Evolutionary conservation across 2,113 vertebrate genomes (phyloP).

Genomic region (Siniperca chuatsi): DNA sequence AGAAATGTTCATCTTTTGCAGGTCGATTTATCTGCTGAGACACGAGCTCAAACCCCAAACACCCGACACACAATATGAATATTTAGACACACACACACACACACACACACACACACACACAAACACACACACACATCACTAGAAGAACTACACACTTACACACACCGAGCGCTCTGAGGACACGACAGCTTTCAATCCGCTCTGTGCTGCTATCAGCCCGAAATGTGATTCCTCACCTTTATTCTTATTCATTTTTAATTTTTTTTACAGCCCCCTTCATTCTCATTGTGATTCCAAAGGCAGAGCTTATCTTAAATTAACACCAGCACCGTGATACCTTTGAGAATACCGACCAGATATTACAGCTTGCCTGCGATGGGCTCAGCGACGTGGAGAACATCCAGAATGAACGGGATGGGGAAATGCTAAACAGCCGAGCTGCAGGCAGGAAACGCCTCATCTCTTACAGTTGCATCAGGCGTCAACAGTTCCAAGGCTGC

Average conservation of each 20-base stretch:
- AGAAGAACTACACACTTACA: constrained; percentile 19
- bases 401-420: constrained; percentile 25
- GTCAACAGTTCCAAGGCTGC: neutral
- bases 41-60: constrained; percentile 30
- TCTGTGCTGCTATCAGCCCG: constrained; percentile 46
- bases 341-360: constrained; percentile 64
- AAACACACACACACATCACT: constrained; percentile 22
- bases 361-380: constrained; percentile 48
- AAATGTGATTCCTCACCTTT: constrained; percentile 69
- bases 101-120: constrained; percentile 20
- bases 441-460: neutral
- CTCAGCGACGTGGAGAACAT: constrained; percentile 58
- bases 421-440: constrained; percentile 17
- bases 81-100: constrained; percentile 35
- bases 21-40: constrained; percentile 65
- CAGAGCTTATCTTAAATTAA: constrained; percentile 72
- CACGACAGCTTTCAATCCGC: constrained; percentile 50
- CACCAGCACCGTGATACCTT: constrained; percentile 56
- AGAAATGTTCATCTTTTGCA: constrained; percentile 43
- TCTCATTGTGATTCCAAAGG: constrained; percentile 70
- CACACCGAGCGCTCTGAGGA: constrained; percentile 33
- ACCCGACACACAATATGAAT: constrained; percentile 42
- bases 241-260: constrained; percentile 59
- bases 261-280: constrained; percentile 58
- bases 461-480: constrained; percentile 3